Percentiles rank a stretch among this genome's conserved stretches.
Conservation (phyloP, 2,113 vertebrate genomes). For the Aspiorhynchus laticeps region DNA sequence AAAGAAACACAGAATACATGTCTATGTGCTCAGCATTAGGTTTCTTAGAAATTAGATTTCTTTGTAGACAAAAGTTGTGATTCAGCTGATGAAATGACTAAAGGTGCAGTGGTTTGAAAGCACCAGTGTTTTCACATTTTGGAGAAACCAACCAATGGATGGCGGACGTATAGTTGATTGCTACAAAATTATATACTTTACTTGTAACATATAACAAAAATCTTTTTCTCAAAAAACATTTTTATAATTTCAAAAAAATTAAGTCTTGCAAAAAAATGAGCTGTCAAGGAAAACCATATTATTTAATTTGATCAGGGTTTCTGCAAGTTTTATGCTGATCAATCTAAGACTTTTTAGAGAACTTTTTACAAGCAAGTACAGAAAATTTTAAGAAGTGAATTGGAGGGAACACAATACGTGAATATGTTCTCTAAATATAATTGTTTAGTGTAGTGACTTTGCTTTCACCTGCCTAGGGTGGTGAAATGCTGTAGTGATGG, state of each 20-base stretch:
- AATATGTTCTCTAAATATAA: no score
- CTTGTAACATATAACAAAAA: neutral
- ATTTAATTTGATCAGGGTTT: no score
- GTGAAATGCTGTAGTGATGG: no score
- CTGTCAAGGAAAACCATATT: neutral
- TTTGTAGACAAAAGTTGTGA: slow-evolving; percentile 2
- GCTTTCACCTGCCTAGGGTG: no score
- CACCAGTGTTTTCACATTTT: no score
- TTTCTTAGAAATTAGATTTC: neutral
- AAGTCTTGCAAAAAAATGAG: neutral
- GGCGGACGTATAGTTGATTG: neutral
- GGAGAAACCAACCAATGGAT: neutral
- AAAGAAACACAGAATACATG: slow-evolving; percentile 26
- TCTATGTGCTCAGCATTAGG: neutral
- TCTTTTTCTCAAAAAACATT: neutral
- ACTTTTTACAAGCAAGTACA: no score
- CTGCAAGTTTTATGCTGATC: no score
- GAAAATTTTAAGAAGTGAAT: no score
- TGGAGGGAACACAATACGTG: no score
- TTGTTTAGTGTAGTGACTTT: no score
- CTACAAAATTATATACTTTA: neutral
- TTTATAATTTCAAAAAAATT: neutral
- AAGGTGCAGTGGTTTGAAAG: no score
- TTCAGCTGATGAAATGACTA: neutral
- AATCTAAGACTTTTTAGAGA: no score